These are phyloP conservation scores for Entosphenus tridentatus DNA, from an alignment of 2,113 vertebrate genomes.

Conservation along the genomic window DNA sequence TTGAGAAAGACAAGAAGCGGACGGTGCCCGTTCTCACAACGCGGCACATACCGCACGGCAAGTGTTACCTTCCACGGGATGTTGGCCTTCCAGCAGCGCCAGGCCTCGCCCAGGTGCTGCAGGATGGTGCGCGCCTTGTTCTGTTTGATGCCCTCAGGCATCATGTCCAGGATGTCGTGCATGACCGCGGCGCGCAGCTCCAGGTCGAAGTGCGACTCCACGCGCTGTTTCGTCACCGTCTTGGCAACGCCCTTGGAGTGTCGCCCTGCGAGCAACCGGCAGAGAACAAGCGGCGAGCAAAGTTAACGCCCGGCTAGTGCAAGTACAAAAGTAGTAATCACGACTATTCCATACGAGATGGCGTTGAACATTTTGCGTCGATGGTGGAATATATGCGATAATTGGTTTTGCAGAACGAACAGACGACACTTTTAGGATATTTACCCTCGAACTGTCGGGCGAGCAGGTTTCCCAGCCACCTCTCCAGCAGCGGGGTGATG, in stretches of 20 bases:
- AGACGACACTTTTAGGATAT: constrained; percentile 8
- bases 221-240: constrained; percentile 90
- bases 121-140: constrained; percentile 96
- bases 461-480: constrained; percentile 91
- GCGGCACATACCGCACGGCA: too few species aligned
- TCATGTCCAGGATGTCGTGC: constrained; percentile 99
- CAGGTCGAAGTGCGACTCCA: constrained; percentile 95
- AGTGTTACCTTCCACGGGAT: constrained; percentile 78
- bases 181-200: constrained; percentile 91
- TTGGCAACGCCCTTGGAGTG: constrained; percentile 97
- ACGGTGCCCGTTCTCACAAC: too few species aligned
- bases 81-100: constrained; percentile 99
- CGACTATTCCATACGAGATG: background rate
- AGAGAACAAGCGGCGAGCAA: background rate
- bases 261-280: constrained; percentile 31
- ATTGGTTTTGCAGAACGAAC: background rate
- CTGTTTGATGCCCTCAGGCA: constrained; percentile 98
- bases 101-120: constrained; percentile 91
- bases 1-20: too few species aligned
- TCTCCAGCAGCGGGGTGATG: constrained; percentile 78
- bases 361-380: background rate
- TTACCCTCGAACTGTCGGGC: constrained; percentile 96
- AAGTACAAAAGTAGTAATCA: background rate
- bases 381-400: too few species aligned
- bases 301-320: background rate